These are phyloP conservation scores for Lepeophtheirus nordmannii DNA, from an alignment of 2,888 invertebrate species.

Conservation along the genomic window DNA sequence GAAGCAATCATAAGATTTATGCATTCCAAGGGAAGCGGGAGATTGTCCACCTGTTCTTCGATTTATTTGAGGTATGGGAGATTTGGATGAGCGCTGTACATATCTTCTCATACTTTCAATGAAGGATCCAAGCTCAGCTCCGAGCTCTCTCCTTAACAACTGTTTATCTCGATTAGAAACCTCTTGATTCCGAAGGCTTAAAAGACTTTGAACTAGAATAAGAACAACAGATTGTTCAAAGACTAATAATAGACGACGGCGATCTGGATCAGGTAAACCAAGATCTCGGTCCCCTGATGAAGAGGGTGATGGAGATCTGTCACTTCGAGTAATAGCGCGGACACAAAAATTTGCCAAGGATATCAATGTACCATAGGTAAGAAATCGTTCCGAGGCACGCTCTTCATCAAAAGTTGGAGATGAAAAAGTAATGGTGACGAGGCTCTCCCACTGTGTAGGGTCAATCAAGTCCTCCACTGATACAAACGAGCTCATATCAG, in stretches of 20 bases:
- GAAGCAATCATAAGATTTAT: constrained; percentile 8
- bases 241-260: neutral
- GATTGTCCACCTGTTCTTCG: neutral
- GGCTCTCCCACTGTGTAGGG: neutral
- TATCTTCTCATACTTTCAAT: constrained; percentile 23
- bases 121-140: constrained; percentile 25
- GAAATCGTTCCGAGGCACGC: constrained; percentile 10
- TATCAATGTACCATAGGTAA: constrained; percentile 24
- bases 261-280: neutral
- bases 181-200: constrained; percentile 21
- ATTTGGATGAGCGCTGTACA: constrained; percentile 23
- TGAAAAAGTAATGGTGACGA: constrained; percentile 14
- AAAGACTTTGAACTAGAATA: constrained; percentile 13
- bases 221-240: constrained; percentile 7
- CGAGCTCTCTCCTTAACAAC: constrained; percentile 24
- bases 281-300: neutral
- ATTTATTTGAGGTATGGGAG: constrained; percentile 11
- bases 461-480: constrained; percentile 12
- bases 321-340: constrained; percentile 4
- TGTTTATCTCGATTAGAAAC: constrained; percentile 24
- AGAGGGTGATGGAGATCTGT: constrained; percentile 18
- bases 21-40: neutral
- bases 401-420: constrained; percentile 24
- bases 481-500: constrained; percentile 20
- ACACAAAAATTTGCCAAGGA: constrained; percentile 22